These are phyloP conservation scores for Habropoda laboriosa DNA, from an alignment of 1,140 invertebrate species.

Conservation along the genomic window DNA sequence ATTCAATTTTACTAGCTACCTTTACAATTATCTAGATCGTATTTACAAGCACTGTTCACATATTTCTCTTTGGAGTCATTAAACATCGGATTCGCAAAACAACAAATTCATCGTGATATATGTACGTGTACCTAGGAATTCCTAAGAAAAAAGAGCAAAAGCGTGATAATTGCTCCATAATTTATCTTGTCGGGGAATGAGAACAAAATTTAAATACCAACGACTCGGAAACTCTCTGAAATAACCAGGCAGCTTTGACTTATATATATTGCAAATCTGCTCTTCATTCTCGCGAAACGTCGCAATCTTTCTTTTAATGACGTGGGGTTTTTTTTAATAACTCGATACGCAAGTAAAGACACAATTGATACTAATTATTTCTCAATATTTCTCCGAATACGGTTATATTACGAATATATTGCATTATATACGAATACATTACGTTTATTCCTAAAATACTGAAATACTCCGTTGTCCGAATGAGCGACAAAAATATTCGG, in stretches of 20 bases:
- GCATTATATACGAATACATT: too few relatives aligned
- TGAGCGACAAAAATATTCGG: too few relatives aligned
- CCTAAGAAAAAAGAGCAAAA: conserved; percentile 8
- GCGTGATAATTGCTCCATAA: conserved; percentile 42
- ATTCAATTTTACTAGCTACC: background rate
- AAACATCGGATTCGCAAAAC: conserved; percentile 1
- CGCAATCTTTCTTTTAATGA: background rate
- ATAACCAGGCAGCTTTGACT: background rate
- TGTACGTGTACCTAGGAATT: background rate
- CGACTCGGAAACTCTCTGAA: conserved; percentile 23
- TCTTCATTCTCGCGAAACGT: background rate
- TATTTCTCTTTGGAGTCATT: background rate
- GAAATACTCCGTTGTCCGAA: too few relatives aligned
- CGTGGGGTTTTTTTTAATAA: background rate
- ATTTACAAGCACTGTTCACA: background rate
- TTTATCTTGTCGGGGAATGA: conserved; percentile 12
- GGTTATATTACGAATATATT: too few relatives aligned
- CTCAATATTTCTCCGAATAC: too few relatives aligned
- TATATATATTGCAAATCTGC: background rate
- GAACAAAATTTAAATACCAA: conserved; percentile 43
- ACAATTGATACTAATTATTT: too few relatives aligned
- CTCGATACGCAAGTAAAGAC: background rate
- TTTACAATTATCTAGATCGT: too few relatives aligned
- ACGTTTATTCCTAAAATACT: too few relatives aligned
- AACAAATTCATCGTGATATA: background rate